phyloP scores from a whole-genome alignment of 2,113 vertebrate genomes.

The Condylura cristata region DNA sequence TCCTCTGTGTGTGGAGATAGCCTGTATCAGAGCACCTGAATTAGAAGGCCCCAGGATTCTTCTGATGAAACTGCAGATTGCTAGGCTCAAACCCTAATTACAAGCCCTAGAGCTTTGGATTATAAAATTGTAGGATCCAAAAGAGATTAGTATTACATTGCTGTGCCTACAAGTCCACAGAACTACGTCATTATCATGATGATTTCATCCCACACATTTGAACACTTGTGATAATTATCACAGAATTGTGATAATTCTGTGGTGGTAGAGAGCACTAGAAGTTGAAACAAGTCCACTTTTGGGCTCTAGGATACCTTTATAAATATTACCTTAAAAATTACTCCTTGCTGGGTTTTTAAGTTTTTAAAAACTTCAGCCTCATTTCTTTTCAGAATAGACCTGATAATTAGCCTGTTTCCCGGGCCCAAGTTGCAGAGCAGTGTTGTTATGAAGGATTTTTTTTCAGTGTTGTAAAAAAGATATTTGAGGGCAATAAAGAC shows the following conservation, averaged over 20 bases:
- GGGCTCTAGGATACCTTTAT: not conserved
- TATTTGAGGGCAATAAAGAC: not conserved
- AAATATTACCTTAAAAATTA: slow-evolving; percentile 14
- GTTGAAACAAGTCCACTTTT: not conserved
- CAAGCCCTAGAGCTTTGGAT: not conserved
- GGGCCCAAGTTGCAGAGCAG: not conserved
- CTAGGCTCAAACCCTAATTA: not conserved
- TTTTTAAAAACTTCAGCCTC: not conserved
- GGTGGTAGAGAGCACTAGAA: not conserved
- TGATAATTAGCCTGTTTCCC: not conserved
- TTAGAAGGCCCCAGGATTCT: not conserved
- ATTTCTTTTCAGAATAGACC: not conserved
- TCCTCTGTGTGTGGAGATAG: not conserved
- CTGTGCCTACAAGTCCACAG: not conserved
- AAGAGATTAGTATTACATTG: not conserved
- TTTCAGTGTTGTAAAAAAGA: not conserved
- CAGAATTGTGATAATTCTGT: not conserved
- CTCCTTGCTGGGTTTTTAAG: not conserved
- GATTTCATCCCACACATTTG: not conserved
- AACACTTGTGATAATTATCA: too few species aligned
- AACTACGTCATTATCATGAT: not conserved
- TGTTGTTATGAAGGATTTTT: not conserved
- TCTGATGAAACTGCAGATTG: not conserved
- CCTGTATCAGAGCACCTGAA: not conserved
- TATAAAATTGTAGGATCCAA: not conserved